Evolutionary conservation across 2,113 vertebrate species (phyloP), one percentile per base, ranked within the genome.

Genomic region (Probosciger aterrimus): DNA sequence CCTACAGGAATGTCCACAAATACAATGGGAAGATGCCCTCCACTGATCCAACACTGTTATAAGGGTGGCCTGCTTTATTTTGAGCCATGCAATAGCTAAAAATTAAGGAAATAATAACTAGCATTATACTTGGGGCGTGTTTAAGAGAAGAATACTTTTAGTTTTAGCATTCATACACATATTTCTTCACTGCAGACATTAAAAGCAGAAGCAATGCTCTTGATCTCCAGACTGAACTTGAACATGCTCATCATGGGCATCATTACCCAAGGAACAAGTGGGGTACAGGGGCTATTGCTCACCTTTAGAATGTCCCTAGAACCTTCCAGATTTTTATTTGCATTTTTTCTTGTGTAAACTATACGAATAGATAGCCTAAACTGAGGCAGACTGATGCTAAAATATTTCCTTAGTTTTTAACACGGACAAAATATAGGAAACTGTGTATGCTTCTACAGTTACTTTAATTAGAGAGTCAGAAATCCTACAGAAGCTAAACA

Each of bases 11-110:
- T 14, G 13, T 14, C 69, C 47, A 9, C 46, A 55, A n/a, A 41
- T 5, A 17, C 14, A 30, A 41, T 0, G 0, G 17, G 11, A 52
- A 59, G 77, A 15, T 53, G 24, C 3, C n/a, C 10, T 53, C 7
- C 28, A 18, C 23, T 27, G 46, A 59, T 10, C 47, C 37, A 44
- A 11, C 11, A 6, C 47, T 8, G 17, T 28, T 30, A 18, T 0
- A 31, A 14, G 25, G 16, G 8, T 13, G 20, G 11, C 8, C 46
- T 64, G 24, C 65, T 44, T 49, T 30, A 18, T 7, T 47, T 43
- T 47, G 35, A 86, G 14, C 43, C 28, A 15, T 3, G 7, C 5
- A 27, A 65, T 2, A 33, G 55, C 60, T 77, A 22, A 65, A 39
- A 35, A 23, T 8, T 9, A 50, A 44, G 9, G 37, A 44, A 60